Evolutionary conservation across 2,888 invertebrate genomes (phyloP).

Genomic region (Diplolepis rosae): DNA sequence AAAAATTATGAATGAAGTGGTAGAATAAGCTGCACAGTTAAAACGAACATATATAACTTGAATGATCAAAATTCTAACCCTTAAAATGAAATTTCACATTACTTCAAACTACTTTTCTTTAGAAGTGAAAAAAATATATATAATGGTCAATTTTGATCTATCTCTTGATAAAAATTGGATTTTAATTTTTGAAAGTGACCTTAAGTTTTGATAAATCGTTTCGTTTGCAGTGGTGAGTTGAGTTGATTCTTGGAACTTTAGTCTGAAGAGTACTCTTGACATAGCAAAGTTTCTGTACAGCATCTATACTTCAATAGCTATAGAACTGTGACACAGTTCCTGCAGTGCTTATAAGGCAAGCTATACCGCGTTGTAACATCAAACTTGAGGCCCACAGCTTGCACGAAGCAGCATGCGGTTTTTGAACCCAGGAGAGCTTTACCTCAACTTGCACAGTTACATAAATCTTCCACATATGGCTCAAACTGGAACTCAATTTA

Average conservation of each 20-base stretch:
- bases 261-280: conserved; percentile 20
- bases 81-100: too few species aligned
- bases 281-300: neutral
- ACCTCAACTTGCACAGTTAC: conserved; percentile 38
- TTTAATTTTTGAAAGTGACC: too few species aligned
- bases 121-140: too few species aligned
- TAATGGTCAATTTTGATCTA: too few species aligned
- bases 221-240: neutral
- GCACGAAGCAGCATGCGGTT: conserved; percentile 52
- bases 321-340: conserved; percentile 50
- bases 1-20: neutral
- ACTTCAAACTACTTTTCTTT: too few species aligned
- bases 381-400: conserved; percentile 46
- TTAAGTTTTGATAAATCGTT: too few species aligned
- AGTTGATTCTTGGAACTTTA: conserved; percentile 14
- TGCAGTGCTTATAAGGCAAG: conserved; percentile 49
- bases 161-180: too few species aligned
- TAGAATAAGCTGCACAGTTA: too few species aligned
- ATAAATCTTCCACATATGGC: neutral
- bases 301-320: conserved; percentile 34
- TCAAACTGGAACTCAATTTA: neutral
- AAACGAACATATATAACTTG: too few species aligned
- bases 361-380: conserved; percentile 46
- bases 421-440: conserved; percentile 51
- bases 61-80: too few species aligned